Conservation (phyloP, 1,140 invertebrate genomes). For the Trachymyrmex septentrionalis region DNA sequence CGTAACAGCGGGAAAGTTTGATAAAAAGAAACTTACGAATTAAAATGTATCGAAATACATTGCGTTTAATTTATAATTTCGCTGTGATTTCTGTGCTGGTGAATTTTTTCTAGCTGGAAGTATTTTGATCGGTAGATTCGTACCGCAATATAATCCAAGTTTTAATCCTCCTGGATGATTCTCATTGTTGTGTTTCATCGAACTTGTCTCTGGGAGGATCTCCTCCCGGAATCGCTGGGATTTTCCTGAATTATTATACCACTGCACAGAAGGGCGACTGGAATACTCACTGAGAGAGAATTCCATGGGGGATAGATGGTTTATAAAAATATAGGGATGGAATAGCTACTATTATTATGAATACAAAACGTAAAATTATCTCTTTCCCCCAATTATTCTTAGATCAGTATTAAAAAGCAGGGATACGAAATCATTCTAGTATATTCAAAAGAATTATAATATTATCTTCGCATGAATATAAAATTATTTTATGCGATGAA, state of each 20-base stretch:
- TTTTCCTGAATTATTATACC: constrained; percentile 72
- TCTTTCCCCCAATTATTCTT: background rate
- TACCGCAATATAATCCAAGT: constrained; percentile 69
- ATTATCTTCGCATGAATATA: background rate
- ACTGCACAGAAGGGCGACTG: constrained; percentile 15
- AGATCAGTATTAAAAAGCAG: background rate
- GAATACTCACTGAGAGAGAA: constrained; percentile 61
- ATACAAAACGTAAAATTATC: constrained; percentile 12
- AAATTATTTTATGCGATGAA: background rate
- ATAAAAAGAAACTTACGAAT: constrained; percentile 8
- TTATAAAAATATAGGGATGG: constrained; percentile 37
- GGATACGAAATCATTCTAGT: background rate
- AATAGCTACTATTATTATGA: constrained; percentile 30
- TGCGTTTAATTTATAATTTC: constrained; percentile 60
- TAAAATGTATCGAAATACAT: constrained; percentile 29
- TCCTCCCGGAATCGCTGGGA: constrained; percentile 67
- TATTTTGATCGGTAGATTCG: constrained; percentile 67
- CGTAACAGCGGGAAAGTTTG: background rate
- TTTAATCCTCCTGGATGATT: constrained; percentile 74
- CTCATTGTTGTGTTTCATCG: constrained; percentile 75
- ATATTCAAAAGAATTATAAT: constrained; percentile 8
- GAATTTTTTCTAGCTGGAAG: constrained; percentile 59
- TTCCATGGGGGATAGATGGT: constrained; percentile 27
- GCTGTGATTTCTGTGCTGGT: constrained; percentile 26
- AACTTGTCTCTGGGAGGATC: constrained; percentile 68